phyloP scores from a whole-genome alignment of 2,888 invertebrate species.

The Ophraella communa region DNA sequence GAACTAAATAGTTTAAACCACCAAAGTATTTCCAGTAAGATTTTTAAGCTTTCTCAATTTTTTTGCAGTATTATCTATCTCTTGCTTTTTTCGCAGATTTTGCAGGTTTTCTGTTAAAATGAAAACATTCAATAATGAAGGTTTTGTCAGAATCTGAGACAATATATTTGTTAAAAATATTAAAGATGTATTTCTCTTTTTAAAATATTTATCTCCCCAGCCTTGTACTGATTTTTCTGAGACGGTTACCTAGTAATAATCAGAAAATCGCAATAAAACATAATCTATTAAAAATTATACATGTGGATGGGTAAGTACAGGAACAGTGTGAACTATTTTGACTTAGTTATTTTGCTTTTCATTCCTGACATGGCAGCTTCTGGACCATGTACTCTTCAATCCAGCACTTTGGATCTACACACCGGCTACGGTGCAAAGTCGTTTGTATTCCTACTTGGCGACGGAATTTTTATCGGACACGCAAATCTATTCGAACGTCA shows the following conservation, averaged over 20 bases:
- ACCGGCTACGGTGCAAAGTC: constrained; percentile 92
- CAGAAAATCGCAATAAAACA: neutral
- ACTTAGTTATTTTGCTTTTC: constrained; percentile 89
- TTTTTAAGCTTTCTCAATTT: constrained; percentile 14
- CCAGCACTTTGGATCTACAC: constrained; percentile 99
- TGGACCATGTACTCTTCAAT: constrained; percentile 99
- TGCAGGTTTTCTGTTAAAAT: neutral
- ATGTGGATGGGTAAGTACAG: constrained; percentile 61
- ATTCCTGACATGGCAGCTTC: constrained; percentile 91
- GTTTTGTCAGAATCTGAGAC: no score
- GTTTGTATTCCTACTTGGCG: constrained; percentile 96
- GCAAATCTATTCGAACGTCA: constrained; percentile 95
- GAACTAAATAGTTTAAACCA: neutral
- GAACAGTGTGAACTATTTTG: constrained; percentile 68
- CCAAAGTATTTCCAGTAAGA: constrained; percentile 11
- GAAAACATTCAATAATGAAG: neutral
- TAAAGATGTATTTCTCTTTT: no score
- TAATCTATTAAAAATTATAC: constrained; percentile 35
- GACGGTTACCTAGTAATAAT: no score
- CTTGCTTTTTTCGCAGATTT: constrained; percentile 12
- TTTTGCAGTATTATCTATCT: constrained; percentile 15
- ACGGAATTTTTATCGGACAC: constrained; percentile 98
- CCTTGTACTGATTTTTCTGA: no score
- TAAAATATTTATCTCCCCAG: no score
- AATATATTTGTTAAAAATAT: neutral